Evolutionary conservation across 2,888 invertebrate species (phyloP).

Genomic region (Lasioglossum malachurum): DNA sequence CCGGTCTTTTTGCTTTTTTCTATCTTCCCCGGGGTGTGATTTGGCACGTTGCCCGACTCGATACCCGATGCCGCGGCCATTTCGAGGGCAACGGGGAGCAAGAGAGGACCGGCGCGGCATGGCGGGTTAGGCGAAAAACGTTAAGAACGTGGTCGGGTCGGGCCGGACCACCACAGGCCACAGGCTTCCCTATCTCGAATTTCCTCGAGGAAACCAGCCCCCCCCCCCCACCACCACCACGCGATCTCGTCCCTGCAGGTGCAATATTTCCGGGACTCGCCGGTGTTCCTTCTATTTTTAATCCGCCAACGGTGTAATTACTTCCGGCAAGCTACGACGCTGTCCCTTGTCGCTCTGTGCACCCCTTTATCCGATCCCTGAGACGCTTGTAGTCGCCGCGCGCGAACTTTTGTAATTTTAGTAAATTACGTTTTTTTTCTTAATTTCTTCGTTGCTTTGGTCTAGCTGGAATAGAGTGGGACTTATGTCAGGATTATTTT

Average conservation of each 20-base stretch:
- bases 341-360: not conserved
- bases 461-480: not conserved
- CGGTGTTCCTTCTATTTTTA: slow-evolving; percentile 35
- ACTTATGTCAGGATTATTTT: no score
- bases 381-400: not conserved
- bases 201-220: slow-evolving; percentile 13
- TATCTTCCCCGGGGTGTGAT: slow-evolving; percentile 69
- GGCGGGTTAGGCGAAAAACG: slow-evolving; percentile 45
- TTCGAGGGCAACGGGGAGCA: slow-evolving; percentile 51
- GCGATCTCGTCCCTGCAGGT: slow-evolving; percentile 26
- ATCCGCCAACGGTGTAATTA: slow-evolving; percentile 50
- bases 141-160: slow-evolving; percentile 57
- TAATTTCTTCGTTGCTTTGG: not conserved
- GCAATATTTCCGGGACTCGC: slow-evolving; percentile 32
- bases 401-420: not conserved
- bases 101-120: slow-evolving; percentile 11
- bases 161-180: slow-evolving; percentile 14
- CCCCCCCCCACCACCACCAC: no score
- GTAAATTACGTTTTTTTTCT: not conserved
- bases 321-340: not conserved
- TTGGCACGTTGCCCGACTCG: slow-evolving; percentile 68
- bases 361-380: not conserved
- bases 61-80: slow-evolving; percentile 64
- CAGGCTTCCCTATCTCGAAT: slow-evolving; percentile 16
- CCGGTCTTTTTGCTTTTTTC: slow-evolving; percentile 30